Evolutionary conservation across 2,888 invertebrate genomes (phyloP).

Genomic region (Meteorus colon): DNA sequence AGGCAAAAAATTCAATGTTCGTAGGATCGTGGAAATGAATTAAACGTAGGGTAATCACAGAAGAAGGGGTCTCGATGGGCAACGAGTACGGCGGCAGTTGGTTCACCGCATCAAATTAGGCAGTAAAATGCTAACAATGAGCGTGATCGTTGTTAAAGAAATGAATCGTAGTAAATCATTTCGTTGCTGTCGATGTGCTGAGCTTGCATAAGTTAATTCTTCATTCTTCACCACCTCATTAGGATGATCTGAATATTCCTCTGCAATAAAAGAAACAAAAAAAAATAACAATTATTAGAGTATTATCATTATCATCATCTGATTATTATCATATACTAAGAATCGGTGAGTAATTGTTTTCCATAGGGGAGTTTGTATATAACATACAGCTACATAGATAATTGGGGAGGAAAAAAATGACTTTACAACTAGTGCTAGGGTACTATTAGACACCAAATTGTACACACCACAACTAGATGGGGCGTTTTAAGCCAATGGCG

Average conservation of each 20-base stretch:
- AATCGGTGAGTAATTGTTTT: not conserved
- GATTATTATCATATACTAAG: slow-evolving; percentile 10
- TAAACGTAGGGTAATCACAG: slow-evolving; percentile 74
- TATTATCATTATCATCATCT: not conserved
- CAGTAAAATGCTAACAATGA: slow-evolving; percentile 62
- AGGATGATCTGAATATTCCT: slow-evolving; percentile 90
- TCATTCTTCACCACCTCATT: slow-evolving; percentile 96
- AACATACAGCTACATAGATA: not conserved
- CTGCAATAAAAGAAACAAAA: slow-evolving; percentile 72
- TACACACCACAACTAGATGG: slow-evolving; percentile 11
- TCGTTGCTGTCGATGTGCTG: slow-evolving; percentile 56
- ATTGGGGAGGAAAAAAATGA: slow-evolving; percentile 5
- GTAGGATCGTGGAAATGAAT: slow-evolving; percentile 65
- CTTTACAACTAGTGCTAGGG: slow-evolving; percentile 8
- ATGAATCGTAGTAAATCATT: slow-evolving; percentile 54
- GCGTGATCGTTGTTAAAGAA: slow-evolving; percentile 61
- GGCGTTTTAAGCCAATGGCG: slow-evolving; percentile 24
- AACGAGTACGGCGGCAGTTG: slow-evolving; percentile 60
- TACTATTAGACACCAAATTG: slow-evolving; percentile 10
- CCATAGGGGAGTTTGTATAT: not conserved
- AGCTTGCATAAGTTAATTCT: slow-evolving; percentile 82
- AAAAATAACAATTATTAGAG: slow-evolving; percentile 1
- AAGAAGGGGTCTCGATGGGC: slow-evolving; percentile 70
- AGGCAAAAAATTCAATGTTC: slow-evolving; percentile 34
- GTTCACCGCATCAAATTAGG: slow-evolving; percentile 71